Conservation (phyloP, 2,797 vertebrate species). For the Gymnothorax javanicus region DNA sequence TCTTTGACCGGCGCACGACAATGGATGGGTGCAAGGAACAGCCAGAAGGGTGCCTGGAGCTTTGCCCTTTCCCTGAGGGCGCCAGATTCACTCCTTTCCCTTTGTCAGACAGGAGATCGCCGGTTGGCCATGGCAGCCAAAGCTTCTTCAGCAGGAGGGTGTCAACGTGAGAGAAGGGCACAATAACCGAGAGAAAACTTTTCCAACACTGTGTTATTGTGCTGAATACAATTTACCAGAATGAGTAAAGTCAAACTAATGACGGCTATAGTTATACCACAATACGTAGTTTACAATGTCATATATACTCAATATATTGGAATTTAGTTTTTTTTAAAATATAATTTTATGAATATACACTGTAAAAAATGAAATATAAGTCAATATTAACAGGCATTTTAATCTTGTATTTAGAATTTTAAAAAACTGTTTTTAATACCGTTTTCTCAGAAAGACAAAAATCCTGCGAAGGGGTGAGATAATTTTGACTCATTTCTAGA, state of each 20-base stretch:
- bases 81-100: not conserved
- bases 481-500: too few species aligned
- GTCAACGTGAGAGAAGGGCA: not conserved
- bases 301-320: too few species aligned
- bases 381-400: too few species aligned
- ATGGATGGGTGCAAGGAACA: not conserved
- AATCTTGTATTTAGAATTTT: too few species aligned
- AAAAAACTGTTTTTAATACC: too few species aligned
- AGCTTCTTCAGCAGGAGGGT: not conserved
- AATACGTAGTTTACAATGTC: too few species aligned
- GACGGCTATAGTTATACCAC: not conserved
- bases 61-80: not conserved
- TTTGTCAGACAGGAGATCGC: not conserved
- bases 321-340: too few species aligned
- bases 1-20: not conserved
- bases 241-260: not conserved
- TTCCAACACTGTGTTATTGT: not conserved
- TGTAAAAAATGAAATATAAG: too few species aligned
- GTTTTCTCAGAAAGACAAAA: too few species aligned
- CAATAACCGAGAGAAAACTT: too few species aligned
- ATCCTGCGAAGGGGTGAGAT: too few species aligned
- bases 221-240: not conserved
- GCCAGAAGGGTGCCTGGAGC: not conserved
- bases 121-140: not conserved
- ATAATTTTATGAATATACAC: too few species aligned